Evolutionary conservation across 2,797 vertebrate species (phyloP), one percentile per base, ranked within the genome.

Genomic region (Labroides dimidiatus): DNA sequence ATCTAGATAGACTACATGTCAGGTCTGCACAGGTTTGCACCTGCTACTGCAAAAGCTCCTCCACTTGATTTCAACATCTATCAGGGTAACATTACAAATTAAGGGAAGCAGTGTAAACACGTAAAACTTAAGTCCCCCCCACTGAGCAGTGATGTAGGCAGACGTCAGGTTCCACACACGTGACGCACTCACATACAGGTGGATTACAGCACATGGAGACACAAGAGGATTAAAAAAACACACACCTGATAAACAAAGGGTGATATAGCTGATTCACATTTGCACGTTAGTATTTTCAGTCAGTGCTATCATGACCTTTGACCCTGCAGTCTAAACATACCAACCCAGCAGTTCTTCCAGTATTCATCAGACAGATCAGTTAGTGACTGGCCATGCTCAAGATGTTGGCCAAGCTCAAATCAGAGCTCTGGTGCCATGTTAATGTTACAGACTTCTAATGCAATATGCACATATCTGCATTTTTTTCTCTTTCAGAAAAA

Each of bases 121-220:
- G 64, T 37, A 67, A 17, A 17, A 14, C 7, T 20, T 53, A 27
- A 27, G 24, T 6, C 72, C 64, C 20, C 64, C 71, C 63, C 30
- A 47, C 58, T 47, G 49, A 74, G 64, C 20, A 51, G 13, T 51
- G 72, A 75, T 48, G 59, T 43, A 48, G 56, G 36, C 51, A 80
- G 77, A 84, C 56, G 62, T 85, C 80, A 72, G 50, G 66, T 74
- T 73, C 43, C 75, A 59, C 69, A 55, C 68, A 54, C 78, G 58
- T 64, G 44, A 44, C 23, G 11, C 55, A 69, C 60, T 41, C 71
- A 75, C 69, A 82, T 63, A 80, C 63, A 87, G 78, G 72, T 86
- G 84, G 88, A 93, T 92, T 92, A 91, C 62, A 69, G 79, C 68
- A 69, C 72, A 74, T 21, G 82, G 50, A 79, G 61, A 79, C 52